Conservation (phyloP, 2,888 invertebrate species). For the Andrena minutula region DNA sequence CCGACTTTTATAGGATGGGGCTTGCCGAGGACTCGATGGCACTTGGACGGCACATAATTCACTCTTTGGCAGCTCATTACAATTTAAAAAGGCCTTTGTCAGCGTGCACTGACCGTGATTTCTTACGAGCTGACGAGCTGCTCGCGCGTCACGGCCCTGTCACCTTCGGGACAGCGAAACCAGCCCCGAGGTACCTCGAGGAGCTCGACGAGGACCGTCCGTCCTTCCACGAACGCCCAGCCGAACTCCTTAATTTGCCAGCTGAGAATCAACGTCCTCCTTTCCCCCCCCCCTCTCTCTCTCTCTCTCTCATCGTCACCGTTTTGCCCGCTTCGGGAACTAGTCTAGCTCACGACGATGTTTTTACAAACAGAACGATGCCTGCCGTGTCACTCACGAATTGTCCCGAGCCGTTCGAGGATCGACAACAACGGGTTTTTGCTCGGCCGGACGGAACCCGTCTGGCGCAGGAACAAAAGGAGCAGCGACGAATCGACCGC, state of each 20-base stretch:
- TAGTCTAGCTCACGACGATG: not conserved
- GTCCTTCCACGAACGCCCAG: conserved; percentile 27
- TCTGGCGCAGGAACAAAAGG: conserved; percentile 50
- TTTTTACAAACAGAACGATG: not conserved
- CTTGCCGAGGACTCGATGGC: conserved; percentile 80
- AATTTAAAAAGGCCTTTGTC: conserved; percentile 84
- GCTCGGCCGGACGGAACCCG: conserved; percentile 36
- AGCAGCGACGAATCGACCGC: conserved; percentile 29
- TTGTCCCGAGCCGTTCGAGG: conserved; percentile 16
- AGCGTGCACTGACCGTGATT: conserved; percentile 71
- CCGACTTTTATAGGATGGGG: conserved; percentile 75
- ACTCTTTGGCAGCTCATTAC: conserved; percentile 85
- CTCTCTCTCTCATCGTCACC: not conserved
- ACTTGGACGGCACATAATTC: conserved; percentile 84
- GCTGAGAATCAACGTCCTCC: too few relatives aligned
- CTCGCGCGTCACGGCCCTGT: conserved; percentile 53
- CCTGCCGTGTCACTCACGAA: not conserved
- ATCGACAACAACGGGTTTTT: conserved; percentile 49
- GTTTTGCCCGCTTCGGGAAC: not conserved
- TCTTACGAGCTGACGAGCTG: conserved; percentile 65
- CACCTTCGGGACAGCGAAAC: conserved; percentile 37
- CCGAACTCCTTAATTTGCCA: conserved; percentile 26
- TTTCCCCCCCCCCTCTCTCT: too few relatives aligned
- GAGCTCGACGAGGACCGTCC: not conserved
- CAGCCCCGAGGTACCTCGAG: conserved; percentile 9